Evolutionary conservation across 2,113 vertebrate genomes (phyloP).

Genomic region (Cavia porcellus): DNA sequence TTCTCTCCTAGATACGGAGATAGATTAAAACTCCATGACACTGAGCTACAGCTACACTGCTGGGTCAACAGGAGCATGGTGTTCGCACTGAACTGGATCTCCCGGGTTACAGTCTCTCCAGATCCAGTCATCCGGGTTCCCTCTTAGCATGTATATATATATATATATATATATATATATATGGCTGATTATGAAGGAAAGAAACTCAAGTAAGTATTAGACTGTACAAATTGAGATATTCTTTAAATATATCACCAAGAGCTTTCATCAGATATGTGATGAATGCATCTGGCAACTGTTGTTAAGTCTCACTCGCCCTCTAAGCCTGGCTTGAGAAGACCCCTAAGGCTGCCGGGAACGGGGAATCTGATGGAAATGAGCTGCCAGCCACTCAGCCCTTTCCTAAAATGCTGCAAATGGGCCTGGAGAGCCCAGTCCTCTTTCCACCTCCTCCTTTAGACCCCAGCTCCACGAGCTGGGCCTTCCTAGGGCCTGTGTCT

Average conservation of each 20-base stretch:
- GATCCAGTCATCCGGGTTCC: not conserved
- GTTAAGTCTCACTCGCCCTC: too few relatives aligned
- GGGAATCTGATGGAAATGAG: too few relatives aligned
- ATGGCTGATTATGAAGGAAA: not conserved
- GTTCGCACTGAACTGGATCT: not conserved
- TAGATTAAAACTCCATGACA: not conserved
- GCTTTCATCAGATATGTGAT: not conserved
- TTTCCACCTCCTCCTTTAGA: not conserved
- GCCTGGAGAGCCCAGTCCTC: not conserved
- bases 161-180: too few relatives aligned
- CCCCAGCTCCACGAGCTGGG: too few relatives aligned
- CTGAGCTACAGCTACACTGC: not conserved
- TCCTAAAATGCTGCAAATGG: not conserved
- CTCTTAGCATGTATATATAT: not conserved
- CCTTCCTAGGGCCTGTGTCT: too few relatives aligned
- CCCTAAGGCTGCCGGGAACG: too few relatives aligned
- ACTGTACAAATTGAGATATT: not conserved
- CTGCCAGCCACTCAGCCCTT: not conserved
- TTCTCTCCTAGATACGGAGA: not conserved
- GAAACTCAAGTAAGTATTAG: not conserved
- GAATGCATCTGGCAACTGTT: too few relatives aligned
- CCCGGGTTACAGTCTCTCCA: not conserved
- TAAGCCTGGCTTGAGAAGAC: too few relatives aligned
- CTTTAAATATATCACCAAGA: not conserved
- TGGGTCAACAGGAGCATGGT: not conserved